Percentiles rank a stretch among this genome's conserved stretches.
Evolutionary conservation across 2,113 vertebrate species (phyloP).

Genomic region (Brienomyrus brachyistius): DNA sequence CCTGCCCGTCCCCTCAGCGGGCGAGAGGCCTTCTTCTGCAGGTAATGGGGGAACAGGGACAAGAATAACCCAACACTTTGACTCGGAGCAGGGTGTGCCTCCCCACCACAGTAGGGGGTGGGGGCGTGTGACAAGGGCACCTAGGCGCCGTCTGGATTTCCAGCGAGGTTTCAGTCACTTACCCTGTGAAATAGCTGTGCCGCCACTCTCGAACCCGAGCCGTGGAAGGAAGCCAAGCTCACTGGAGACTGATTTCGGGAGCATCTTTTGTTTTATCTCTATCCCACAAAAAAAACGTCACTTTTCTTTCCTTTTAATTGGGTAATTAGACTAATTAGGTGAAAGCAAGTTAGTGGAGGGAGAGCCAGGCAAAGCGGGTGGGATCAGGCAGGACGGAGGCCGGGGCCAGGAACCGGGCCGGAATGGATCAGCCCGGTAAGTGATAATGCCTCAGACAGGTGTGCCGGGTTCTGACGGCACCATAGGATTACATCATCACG

Average conservation of each 20-base stretch:
- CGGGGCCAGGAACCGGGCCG: not conserved
- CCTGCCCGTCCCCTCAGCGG: not conserved
- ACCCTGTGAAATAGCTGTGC: not conserved
- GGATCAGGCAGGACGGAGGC: not conserved
- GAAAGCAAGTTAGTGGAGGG: not conserved
- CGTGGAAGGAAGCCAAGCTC: not conserved
- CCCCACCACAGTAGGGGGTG: not conserved
- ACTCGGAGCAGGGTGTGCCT: not conserved
- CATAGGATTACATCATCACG: not conserved
- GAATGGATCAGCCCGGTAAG: not conserved
- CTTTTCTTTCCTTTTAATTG: not conserved
- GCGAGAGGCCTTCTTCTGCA: not conserved
- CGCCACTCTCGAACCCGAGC: not conserved
- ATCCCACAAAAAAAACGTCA: not conserved
- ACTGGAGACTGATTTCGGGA: not conserved
- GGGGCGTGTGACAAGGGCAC: not conserved
- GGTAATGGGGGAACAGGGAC: not conserved
- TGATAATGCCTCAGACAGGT: not conserved
- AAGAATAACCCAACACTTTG: not conserved
- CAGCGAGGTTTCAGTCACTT: not conserved
- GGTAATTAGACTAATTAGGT: slow-evolving; percentile 19
- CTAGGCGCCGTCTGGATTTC: not conserved
- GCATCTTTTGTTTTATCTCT: not conserved
- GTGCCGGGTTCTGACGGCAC: not conserved
- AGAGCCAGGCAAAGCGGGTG: not conserved